A percentile compares a stretch with the other conserved stretches of the same genome.
Evolutionary conservation across 2,113 vertebrate genomes (phyloP).

Genomic region (Sphaerodactylus townsendi): DNA sequence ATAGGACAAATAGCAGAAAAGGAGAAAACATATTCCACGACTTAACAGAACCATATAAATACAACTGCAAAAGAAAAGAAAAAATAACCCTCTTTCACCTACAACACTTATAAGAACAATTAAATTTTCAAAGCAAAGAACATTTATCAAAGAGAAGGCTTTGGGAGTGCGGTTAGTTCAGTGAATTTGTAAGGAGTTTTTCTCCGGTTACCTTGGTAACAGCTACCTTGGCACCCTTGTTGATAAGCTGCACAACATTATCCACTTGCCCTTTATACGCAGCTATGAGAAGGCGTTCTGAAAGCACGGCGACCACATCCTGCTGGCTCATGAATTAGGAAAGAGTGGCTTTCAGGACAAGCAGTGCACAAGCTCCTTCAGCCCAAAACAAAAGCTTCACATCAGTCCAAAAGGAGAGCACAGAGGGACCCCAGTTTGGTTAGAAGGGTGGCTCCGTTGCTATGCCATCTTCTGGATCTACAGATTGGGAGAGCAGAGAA

Average conservation of each 20-base stretch:
- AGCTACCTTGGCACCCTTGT: slow-evolving; percentile 96
- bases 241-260: slow-evolving; percentile 99
- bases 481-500: slow-evolving; percentile 38
- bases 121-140: slow-evolving; percentile 51
- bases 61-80: slow-evolving; percentile 48
- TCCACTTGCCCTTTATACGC: slow-evolving; percentile 96
- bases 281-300: slow-evolving; percentile 96
- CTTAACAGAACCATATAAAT: neutral
- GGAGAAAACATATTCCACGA: neutral
- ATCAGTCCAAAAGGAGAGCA: slow-evolving; percentile 54
- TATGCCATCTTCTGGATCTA: slow-evolving; percentile 81
- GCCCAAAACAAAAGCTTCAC: slow-evolving; percentile 63
- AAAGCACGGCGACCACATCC: slow-evolving; percentile 93
- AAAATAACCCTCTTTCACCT: neutral
- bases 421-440: slow-evolving; percentile 41
- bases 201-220: slow-evolving; percentile 92
- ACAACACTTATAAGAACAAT: slow-evolving; percentile 36
- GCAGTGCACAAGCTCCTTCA: slow-evolving; percentile 54
- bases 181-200: slow-evolving; percentile 60
- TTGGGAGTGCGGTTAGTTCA: slow-evolving; percentile 59
- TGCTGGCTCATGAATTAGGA: slow-evolving; percentile 98
- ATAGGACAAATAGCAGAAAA: neutral
- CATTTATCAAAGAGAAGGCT: slow-evolving; percentile 55
- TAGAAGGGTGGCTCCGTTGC: slow-evolving; percentile 37
- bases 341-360: slow-evolving; percentile 70